Percentiles rank a stretch among this genome's conserved stretches.
These are phyloP conservation scores for Nyctibius grandis DNA, from an alignment of 2,797 vertebrate species.

Conservation along the genomic window DNA sequence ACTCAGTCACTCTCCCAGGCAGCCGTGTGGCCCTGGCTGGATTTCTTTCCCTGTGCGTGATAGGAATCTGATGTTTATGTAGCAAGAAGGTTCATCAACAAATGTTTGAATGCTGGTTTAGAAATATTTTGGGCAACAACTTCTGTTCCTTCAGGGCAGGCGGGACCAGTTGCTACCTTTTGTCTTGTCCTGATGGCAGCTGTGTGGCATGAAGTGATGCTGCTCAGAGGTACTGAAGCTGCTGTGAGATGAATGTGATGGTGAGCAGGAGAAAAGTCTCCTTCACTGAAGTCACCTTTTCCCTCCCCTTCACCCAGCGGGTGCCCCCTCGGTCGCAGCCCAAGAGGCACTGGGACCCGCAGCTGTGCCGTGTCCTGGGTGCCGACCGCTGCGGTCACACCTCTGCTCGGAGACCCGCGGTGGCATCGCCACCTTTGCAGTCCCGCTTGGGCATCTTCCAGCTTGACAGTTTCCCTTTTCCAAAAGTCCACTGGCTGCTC, in stretches of 20 bases:
- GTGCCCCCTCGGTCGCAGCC: background rate
- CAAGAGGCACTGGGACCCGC: background rate
- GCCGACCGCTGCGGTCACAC: background rate
- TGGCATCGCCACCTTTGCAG: background rate
- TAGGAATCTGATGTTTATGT: background rate
- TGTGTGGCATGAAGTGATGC: background rate
- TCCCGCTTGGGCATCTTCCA: background rate
- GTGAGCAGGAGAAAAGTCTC: background rate
- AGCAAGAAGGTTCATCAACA: background rate
- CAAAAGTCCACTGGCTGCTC: background rate
- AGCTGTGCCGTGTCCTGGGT: rapidly evolving
- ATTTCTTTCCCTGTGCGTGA: background rate
- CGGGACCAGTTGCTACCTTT: background rate
- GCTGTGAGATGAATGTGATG: background rate
- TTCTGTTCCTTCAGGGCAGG: background rate
- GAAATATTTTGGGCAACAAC: background rate
- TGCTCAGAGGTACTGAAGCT: background rate
- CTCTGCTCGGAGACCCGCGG: background rate
- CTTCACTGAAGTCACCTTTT: background rate
- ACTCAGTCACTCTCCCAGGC: background rate
- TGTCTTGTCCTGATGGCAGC: background rate
- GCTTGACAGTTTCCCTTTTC: background rate
- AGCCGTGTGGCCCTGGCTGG: background rate
- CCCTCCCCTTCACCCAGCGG: background rate
- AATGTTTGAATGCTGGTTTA: background rate